Conservation (phyloP, 1,140 invertebrate genomes). For the Heliconius hewitsoni region DNA sequence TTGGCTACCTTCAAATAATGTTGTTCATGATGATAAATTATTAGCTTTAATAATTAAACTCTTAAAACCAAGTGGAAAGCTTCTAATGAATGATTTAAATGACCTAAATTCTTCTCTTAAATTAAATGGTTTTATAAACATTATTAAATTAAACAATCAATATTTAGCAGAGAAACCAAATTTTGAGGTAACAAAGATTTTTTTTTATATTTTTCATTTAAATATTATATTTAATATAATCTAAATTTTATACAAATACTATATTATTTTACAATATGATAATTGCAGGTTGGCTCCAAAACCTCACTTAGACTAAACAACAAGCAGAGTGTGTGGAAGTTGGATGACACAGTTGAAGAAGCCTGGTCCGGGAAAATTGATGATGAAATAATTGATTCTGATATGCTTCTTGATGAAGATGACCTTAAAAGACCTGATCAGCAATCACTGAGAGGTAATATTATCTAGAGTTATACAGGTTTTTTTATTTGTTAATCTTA, state of each 20-base stretch:
- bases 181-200: conserved; percentile 82
- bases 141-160: conserved; percentile 71
- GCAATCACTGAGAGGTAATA: conserved; percentile 88
- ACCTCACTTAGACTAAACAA: conserved; percentile 80
- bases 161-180: conserved; percentile 83
- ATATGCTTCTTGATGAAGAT: conserved; percentile 93
- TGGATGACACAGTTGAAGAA: conserved; percentile 81
- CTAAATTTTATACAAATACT: background rate
- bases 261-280: background rate
- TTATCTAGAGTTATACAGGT: background rate
- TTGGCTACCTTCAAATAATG: conserved; percentile 66
- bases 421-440: conserved; percentile 94
- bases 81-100: conserved; percentile 69
- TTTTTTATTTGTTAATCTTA: background rate
- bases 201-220: background rate
- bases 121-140: conserved; percentile 84
- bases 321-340: conserved; percentile 77
- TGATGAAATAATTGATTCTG: conserved; percentile 92
- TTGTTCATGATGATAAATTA: conserved; percentile 75
- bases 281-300: conserved; percentile 83
- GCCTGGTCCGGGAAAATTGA: conserved; percentile 90
- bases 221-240: background rate
- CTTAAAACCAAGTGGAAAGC: conserved; percentile 83
- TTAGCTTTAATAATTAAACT: conserved; percentile 82
- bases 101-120: conserved; percentile 82